phyloP scores from a whole-genome alignment of 2,797 vertebrate genomes.

The Cynopterus sphinx region DNA sequence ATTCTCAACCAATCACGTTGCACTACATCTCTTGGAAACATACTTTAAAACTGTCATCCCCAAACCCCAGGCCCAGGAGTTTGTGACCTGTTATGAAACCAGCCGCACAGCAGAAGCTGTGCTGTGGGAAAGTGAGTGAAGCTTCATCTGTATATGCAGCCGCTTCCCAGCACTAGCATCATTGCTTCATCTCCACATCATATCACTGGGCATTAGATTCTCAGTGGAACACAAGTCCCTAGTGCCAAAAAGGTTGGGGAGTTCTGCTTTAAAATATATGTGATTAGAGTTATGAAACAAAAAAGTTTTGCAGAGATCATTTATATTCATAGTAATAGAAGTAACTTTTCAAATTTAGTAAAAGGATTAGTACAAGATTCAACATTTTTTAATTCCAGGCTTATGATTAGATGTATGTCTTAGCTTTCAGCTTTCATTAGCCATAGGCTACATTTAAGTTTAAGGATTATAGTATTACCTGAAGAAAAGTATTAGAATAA shows the following conservation, averaged over 20 bases:
- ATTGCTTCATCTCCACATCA: too few species aligned
- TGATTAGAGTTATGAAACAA: slow-evolving; percentile 6
- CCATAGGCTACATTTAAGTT: slow-evolving; percentile 51
- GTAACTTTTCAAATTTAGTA: slow-evolving; percentile 41
- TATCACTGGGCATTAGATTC: too few species aligned
- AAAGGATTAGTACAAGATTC: slow-evolving; percentile 37
- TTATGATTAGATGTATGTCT: not conserved
- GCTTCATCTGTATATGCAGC: too few species aligned
- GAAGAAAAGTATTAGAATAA: slow-evolving; percentile 64
- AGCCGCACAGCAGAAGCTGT: too few species aligned
- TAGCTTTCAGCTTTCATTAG: slow-evolving; percentile 56
- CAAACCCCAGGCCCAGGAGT: too few species aligned
- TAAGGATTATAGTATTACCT: slow-evolving; percentile 63
- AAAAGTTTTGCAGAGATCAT: slow-evolving; percentile 4
- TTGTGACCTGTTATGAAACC: too few species aligned
- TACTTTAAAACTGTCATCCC: not conserved
- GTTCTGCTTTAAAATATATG: not conserved
- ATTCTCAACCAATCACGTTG: not conserved
- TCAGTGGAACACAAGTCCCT: too few species aligned
- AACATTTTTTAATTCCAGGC: slow-evolving; percentile 55
- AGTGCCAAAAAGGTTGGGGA: too few species aligned
- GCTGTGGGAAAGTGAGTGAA: too few species aligned
- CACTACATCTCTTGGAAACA: not conserved
- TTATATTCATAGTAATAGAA: not conserved
- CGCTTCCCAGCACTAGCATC: too few species aligned